Evolutionary conservation across 2,888 invertebrate species (phyloP).

Genomic region (Agrotis exclamationis): DNA sequence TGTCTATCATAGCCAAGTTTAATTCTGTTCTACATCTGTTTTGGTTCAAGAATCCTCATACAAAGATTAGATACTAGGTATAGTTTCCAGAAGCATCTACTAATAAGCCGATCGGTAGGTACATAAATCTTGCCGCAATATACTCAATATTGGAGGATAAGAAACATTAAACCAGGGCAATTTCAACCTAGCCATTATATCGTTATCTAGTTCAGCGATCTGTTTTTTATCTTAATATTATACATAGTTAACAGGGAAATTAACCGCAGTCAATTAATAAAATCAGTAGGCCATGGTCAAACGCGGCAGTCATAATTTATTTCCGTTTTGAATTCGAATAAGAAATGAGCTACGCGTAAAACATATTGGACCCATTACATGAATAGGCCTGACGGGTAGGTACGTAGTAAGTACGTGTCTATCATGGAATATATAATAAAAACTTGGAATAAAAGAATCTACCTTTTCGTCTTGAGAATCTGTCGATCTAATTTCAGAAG

Average conservation of each 20-base stretch:
- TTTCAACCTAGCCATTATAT: slow-evolving; percentile 9
- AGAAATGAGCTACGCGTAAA: neutral
- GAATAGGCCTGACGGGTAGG: neutral
- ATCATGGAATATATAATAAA: slow-evolving; percentile 31
- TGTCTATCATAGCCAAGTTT: too few relatives aligned
- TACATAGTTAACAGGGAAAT: neutral
- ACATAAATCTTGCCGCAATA: slow-evolving; percentile 12
- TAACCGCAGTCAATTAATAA: slow-evolving; percentile 2
- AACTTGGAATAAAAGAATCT: slow-evolving; percentile 17
- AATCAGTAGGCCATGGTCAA: neutral
- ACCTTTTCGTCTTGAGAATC: slow-evolving; percentile 9
- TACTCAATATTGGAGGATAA: slow-evolving; percentile 18
- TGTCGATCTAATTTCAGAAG: slow-evolving; percentile 43
- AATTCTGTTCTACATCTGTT: slow-evolving; percentile 18
- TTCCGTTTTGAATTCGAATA: neutral
- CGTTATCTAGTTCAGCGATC: slow-evolving; percentile 10
- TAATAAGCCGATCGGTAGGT: slow-evolving; percentile 18
- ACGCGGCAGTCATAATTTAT: neutral
- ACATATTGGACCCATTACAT: neutral
- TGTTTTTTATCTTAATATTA: slow-evolving; percentile 6
- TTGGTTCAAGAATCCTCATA: slow-evolving; percentile 12
- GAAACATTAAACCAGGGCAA: slow-evolving; percentile 14
- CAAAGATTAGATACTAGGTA: slow-evolving; percentile 35
- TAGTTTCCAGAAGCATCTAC: slow-evolving; percentile 1
- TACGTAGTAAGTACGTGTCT: neutral